phyloP scores from a whole-genome alignment of 2,113 vertebrate species.

The Enhydra lutris region DNA sequence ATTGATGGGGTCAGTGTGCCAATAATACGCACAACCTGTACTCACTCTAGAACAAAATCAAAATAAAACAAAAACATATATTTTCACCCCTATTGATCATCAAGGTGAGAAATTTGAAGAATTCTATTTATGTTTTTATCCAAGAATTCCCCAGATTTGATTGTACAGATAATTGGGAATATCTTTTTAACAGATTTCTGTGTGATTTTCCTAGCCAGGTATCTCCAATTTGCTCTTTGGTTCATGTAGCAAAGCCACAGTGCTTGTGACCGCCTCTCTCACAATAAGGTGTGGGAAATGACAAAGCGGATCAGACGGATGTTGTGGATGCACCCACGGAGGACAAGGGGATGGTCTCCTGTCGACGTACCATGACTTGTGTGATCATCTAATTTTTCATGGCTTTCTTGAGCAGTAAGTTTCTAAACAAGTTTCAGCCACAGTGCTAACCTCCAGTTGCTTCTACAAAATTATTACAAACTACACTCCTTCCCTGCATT shows the following conservation, averaged over 20 bases:
- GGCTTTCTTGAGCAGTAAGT: not conserved
- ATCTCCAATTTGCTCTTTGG: not conserved
- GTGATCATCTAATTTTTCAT: constrained; percentile 9
- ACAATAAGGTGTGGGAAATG: not conserved
- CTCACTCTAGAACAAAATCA: not conserved
- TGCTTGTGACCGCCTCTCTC: not conserved
- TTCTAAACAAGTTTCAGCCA: not conserved
- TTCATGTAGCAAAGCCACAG: not conserved
- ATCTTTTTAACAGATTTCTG: not conserved
- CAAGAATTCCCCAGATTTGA: not conserved
- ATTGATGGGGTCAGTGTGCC: not conserved
- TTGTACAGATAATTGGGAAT: not conserved
- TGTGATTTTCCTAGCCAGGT: not conserved
- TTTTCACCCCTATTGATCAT: not conserved
- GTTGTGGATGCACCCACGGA: not conserved
- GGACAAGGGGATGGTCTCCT: not conserved
- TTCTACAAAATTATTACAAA: not conserved
- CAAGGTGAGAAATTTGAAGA: not conserved
- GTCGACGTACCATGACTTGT: not conserved
- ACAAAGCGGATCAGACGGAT: not conserved
- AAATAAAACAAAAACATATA: not conserved
- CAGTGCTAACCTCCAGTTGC: not conserved
- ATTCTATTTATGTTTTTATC: not conserved
- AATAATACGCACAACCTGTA: not conserved
- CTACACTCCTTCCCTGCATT: not conserved